Evolutionary conservation across 2,797 vertebrate species (phyloP), one percentile per base, ranked within the genome.

Genomic region (Xyrichtys novacula): DNA sequence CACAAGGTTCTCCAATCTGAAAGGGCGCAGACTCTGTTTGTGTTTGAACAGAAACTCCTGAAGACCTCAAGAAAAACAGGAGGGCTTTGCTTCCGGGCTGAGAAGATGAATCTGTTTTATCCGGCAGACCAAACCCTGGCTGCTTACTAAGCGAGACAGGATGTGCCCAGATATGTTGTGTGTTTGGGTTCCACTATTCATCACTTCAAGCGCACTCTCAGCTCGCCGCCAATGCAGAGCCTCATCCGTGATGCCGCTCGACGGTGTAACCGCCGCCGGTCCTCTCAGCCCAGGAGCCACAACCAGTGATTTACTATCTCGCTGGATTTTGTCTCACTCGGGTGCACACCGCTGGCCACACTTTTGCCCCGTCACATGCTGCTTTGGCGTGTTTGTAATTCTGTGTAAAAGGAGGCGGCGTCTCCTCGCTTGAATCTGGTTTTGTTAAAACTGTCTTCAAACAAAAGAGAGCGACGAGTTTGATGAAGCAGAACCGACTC

Each of bases 241-340:
- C 84, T 86, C 78, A 73, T 84, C 85, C 71, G 32, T 39, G 43
- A 75, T 76, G 77, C 75, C 65, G 78, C 81, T 74, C 74, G 69
- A 57, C 74, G 49, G 81, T 68, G 74, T 42, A 84, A 72, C 85
- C 81, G 78, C 81, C 75, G 61, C 81, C 22, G 48, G 59, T 42
- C 79, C 75, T 76, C 70, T 71, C 46, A 64, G 78, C 85, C 74
- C 82, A 42, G 66, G 58, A 86, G 83, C 83, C 76, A 68, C 11
- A 69, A 76, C 65, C 69, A 80, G 80, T 90, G 91, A 91, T 93
- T 91, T 91, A 91, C 88, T 90, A 88, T 91, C 88, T 80, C 3
- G 76, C 80, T 77, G 78, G 82, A 81, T 89, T 92, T 89, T 84
- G 86, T 90, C 82, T 88, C 89, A 85, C 81, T 79, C 54, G 81